phyloP scores from a whole-genome alignment of 2,113 vertebrate genomes.

The Procavia capensis region DNA sequence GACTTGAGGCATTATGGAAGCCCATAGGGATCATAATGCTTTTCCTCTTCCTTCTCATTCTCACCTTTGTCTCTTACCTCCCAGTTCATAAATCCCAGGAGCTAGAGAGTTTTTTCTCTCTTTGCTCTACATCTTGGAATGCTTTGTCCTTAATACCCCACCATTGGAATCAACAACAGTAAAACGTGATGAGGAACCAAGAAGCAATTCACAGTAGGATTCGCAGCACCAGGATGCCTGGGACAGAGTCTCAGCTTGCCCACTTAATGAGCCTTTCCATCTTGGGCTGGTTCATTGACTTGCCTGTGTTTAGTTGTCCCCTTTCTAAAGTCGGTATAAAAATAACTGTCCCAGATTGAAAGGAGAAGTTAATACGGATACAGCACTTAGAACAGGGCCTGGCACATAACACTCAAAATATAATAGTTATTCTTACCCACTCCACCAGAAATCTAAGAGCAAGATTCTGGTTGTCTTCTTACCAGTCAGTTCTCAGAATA shows the following conservation, averaged over 20 bases:
- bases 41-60: conserved; percentile 17
- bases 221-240: neutral
- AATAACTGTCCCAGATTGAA: neutral
- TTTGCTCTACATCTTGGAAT: neutral
- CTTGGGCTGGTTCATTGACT: neutral
- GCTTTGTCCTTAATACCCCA: neutral
- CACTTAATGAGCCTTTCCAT: neutral
- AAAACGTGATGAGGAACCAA: neutral
- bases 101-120: neutral
- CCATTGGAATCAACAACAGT: neutral
- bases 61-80: neutral
- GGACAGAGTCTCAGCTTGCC: neutral
- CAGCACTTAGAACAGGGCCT: neutral
- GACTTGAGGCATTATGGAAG: neutral
- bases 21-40: neutral
- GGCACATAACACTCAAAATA: neutral
- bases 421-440: neutral
- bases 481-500: neutral
- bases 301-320: neutral
- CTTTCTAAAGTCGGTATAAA: neutral
- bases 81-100: neutral
- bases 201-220: neutral
- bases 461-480: neutral
- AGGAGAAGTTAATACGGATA: neutral
- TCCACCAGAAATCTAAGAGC: conserved; percentile 1